Percentiles rank a stretch among this genome's conserved stretches.
phyloP scores from a whole-genome alignment of 53 echinoderm and acorn worm species.

The Arbacia lixula region DNA sequence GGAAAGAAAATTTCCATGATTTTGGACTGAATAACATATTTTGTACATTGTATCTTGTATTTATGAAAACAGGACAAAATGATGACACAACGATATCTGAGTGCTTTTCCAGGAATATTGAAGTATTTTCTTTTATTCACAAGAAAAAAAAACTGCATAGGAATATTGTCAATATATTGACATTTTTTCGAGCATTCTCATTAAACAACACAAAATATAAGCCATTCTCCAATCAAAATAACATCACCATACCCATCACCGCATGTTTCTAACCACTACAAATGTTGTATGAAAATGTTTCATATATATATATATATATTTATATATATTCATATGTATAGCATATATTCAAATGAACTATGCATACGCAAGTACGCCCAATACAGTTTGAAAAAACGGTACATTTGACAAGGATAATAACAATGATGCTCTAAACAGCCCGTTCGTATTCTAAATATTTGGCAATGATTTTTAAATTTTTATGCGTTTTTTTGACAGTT shows the following conservation, averaged over 20 bases:
- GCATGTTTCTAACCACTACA: slow-evolving; percentile 16
- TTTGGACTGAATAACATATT: too few relatives aligned
- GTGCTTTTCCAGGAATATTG: slow-evolving; percentile 43
- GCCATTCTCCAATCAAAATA: slow-evolving; percentile 29
- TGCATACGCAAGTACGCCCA: neutral
- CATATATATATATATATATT: too few relatives aligned
- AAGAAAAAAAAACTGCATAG: slow-evolving; percentile 55
- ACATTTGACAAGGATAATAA: neutral
- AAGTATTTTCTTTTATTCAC: slow-evolving; percentile 53
- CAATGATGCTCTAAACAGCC: neutral
- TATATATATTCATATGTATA: slow-evolving; percentile 38
- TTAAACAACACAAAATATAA: slow-evolving; percentile 21
- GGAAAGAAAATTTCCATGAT: too few relatives aligned
- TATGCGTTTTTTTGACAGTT: slow-evolving; percentile 17
- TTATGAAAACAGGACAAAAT: too few relatives aligned
- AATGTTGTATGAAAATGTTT: slow-evolving; percentile 28
- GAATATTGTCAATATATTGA: slow-evolving; percentile 45
- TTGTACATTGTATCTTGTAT: too few relatives aligned
- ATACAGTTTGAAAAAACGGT: neutral
- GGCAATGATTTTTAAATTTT: slow-evolving; percentile 20
- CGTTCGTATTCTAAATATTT: slow-evolving; percentile 47
- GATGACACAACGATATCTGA: too few relatives aligned
- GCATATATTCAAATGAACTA: neutral
- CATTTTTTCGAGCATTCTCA: slow-evolving; percentile 45
- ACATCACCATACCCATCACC: slow-evolving; percentile 20